These are phyloP conservation scores for Dasyornis broadbenti DNA, from an alignment of 2,113 vertebrate genomes.

Conservation along the genomic window DNA sequence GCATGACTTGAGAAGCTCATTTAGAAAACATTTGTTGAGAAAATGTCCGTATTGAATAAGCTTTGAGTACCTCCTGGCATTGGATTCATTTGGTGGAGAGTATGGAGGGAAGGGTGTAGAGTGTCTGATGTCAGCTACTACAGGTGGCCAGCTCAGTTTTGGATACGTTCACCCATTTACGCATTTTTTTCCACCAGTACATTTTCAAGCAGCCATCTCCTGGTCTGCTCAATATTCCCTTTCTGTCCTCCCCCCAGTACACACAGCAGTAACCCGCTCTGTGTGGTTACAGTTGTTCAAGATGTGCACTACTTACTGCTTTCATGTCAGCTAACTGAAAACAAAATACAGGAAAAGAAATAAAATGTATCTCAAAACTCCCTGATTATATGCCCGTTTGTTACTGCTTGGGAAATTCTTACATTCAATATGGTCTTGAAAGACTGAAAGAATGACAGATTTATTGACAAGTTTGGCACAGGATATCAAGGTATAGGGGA, in stretches of 20 bases:
- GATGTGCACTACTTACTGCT: not conserved
- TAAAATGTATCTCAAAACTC: not conserved
- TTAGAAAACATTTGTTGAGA: not conserved
- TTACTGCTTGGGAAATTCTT: not conserved
- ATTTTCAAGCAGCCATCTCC: not conserved
- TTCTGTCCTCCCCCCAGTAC: not conserved
- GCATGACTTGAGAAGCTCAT: not conserved
- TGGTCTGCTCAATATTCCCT: not conserved
- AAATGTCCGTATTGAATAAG: not conserved
- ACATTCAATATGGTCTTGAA: not conserved
- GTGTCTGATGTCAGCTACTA: not conserved
- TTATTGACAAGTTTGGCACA: not conserved
- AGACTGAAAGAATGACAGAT: not conserved
- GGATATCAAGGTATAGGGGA: not conserved
- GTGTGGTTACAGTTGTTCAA: not conserved
- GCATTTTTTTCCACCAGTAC: fast-evolving
- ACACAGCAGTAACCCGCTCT: not conserved
- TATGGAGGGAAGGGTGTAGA: not conserved
- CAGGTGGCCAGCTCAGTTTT: not conserved
- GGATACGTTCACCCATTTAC: not conserved
- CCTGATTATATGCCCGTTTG: fast-evolving
- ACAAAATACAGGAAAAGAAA: not conserved
- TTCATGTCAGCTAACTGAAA: not conserved
- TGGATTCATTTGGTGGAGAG: not conserved
- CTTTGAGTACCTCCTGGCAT: not conserved